Base-by-base conservation (phyloP, 1,140 invertebrate genomes). In the Lasioglossum albipes region DNA sequence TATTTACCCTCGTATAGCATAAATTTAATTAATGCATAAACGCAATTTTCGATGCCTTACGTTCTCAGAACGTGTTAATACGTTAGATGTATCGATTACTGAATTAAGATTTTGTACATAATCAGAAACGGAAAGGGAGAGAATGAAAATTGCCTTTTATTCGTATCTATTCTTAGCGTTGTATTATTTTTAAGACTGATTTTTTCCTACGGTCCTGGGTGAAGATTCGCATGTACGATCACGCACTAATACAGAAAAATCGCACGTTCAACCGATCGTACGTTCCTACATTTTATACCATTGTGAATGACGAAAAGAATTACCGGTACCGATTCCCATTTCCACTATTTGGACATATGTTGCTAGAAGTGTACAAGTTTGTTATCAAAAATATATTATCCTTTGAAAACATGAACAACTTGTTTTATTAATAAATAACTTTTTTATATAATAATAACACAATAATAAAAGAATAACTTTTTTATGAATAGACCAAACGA, bases 111-210 rank as follows among this genome's bases (percentile, higher is more conserved):
- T 27, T 27, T 84, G 83, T 84, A 84, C 66, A 84, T 83, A 84
- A 31, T 75, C 45, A 57, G 22, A n/a, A 52, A 20, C 20, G 27
- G 9, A 16, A 20, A 7, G 16, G 6, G 20, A 3, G 57, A 5
- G 16, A 7, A 22, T 61, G 16, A 27, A 7, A 22, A 42, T 77
- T 59, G 61, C 16, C 66, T 75, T 76, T 82, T 36, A 69, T 27
- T 70, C 10, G 27, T 20, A 36, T 49, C 57, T 81, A 80, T 70
- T 79, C 76, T 45, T 84, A 87, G 72, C 79, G 77, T 86, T 74
- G 88, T 89, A 89, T 89, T 88, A 85, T 83, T 88, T 64, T 79
- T 87, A 89, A 89, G 88, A 89, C 88, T 89, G 88, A 89, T 81
- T 80, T 83, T 27, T 84, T 84, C 70, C 84, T 88, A 81, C 64